A percentile compares a stretch with the other conserved stretches of the same genome.
Evolutionary conservation across 2,888 invertebrate genomes (phyloP).

Genomic region (Phyllotreta cruciferae): DNA sequence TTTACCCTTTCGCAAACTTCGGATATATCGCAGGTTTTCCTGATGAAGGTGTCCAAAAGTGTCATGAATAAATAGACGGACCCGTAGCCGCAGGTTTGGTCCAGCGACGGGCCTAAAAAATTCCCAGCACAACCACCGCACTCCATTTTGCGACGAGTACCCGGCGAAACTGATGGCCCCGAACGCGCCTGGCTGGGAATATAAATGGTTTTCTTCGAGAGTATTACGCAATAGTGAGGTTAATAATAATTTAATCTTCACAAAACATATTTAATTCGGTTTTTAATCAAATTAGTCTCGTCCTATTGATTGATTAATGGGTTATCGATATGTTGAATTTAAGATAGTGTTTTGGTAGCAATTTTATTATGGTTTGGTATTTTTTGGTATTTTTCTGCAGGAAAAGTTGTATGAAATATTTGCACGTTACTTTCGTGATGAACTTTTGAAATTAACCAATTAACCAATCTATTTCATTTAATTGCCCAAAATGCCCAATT

Average conservation of each 20-base stretch:
- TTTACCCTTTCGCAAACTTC: slow-evolving; percentile 68
- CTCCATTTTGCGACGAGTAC: slow-evolving; percentile 52
- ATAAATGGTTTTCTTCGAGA: slow-evolving; percentile 27
- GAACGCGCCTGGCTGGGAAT: slow-evolving; percentile 32
- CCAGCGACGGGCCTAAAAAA: slow-evolving; percentile 64
- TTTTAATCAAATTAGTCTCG: not conserved
- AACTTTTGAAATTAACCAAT: too few relatives aligned
- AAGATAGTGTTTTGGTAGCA: too few relatives aligned
- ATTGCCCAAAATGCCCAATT: too few relatives aligned
- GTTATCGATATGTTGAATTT: too few relatives aligned
- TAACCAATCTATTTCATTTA: too few relatives aligned
- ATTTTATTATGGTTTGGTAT: too few relatives aligned
- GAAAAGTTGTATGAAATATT: too few relatives aligned
- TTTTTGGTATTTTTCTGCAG: too few relatives aligned
- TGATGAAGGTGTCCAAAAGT: slow-evolving; percentile 68
- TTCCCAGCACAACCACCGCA: slow-evolving; percentile 66
- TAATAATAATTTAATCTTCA: not conserved
- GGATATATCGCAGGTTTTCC: slow-evolving; percentile 65
- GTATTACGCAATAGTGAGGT: slow-evolving; percentile 8
- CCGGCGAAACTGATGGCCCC: slow-evolving; percentile 4
- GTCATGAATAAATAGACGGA: slow-evolving; percentile 71
- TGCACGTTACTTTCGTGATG: too few relatives aligned
- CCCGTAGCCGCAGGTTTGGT: slow-evolving; percentile 65
- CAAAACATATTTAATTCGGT: not conserved
- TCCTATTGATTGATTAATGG: not conserved